Percentiles rank a stretch among this genome's conserved stretches.
These are phyloP conservation scores for Brachynemurus nebulosus DNA, from an alignment of 2,888 invertebrate genomes.

Conservation along the genomic window DNA sequence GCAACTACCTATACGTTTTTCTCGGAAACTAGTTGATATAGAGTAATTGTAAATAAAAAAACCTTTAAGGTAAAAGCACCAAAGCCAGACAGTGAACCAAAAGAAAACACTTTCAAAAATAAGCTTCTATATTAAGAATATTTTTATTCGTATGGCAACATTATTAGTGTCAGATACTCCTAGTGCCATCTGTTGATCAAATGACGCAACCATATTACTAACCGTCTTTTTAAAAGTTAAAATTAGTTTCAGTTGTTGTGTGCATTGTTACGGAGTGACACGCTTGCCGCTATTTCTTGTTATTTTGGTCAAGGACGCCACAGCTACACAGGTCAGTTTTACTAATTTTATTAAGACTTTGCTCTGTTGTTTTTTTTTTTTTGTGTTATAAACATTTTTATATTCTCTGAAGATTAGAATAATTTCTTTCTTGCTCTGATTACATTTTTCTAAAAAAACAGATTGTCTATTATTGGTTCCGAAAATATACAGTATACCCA, in stretches of 20 bases:
- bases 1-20: too few species aligned
- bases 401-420: background rate
- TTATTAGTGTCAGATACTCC: background rate
- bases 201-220: background rate
- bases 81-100: conserved; percentile 22
- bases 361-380: background rate
- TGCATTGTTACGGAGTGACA: background rate
- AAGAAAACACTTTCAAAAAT: conserved; percentile 19
- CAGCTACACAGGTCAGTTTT: background rate
- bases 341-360: background rate
- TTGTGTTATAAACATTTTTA: background rate
- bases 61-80: conserved; percentile 6
- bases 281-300: background rate
- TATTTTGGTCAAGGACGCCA: background rate
- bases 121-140: conserved; percentile 17
- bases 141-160: background rate
- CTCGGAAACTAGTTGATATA: too few species aligned
- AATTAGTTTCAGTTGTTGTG: background rate
- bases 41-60: too few species aligned
- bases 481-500: background rate
- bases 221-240: background rate
- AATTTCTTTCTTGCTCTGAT: background rate
- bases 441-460: background rate
- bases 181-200: background rate
- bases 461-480: background rate